Percentiles rank a stretch among this genome's conserved stretches.
Evolutionary conservation across 1,140 invertebrate species (phyloP).

Genomic region (Aphidius ervi): DNA sequence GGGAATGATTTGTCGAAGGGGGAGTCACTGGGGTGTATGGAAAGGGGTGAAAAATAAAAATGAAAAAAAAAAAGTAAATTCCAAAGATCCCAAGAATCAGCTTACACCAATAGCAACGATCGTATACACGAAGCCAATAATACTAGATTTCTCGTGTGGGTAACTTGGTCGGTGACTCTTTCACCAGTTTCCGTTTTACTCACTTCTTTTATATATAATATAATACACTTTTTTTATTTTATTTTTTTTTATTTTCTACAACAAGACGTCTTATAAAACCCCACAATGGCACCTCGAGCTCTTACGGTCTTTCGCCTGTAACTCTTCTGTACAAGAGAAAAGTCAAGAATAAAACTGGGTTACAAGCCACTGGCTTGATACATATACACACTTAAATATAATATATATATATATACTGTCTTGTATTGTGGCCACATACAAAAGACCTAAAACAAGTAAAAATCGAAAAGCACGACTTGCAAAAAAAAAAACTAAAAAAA

Average conservation of each 20-base stretch:
- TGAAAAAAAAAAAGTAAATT: neutral
- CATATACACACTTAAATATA: neutral
- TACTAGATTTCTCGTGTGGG: slow-evolving; percentile 1
- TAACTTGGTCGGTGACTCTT: no score
- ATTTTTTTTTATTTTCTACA: no score
- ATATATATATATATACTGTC: neutral
- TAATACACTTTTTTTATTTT: no score
- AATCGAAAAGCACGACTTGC: neutral
- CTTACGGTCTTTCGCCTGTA: neutral
- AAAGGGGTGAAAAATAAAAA: no score
- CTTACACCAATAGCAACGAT: slow-evolving; percentile 32
- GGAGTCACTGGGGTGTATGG: no score
- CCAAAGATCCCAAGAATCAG: slow-evolving; percentile 33
- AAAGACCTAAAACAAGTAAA: slow-evolving; percentile 19
- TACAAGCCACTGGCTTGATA: slow-evolving; percentile 2
- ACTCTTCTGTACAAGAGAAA: slow-evolving; percentile 12
- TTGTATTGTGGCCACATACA: slow-evolving; percentile 7
- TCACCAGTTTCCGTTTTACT: neutral
- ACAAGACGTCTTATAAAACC: slow-evolving; percentile 23
- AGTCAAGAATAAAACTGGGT: slow-evolving; percentile 17
- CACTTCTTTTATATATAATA: slow-evolving; percentile 5
- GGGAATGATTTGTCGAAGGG: no score
- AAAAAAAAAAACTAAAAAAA: no score
- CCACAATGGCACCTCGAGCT: slow-evolving; percentile 14
- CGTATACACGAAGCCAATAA: slow-evolving; percentile 12